phyloP scores from a whole-genome alignment of 2,797 vertebrate species.

The Muraenolepis orangiensis region DNA sequence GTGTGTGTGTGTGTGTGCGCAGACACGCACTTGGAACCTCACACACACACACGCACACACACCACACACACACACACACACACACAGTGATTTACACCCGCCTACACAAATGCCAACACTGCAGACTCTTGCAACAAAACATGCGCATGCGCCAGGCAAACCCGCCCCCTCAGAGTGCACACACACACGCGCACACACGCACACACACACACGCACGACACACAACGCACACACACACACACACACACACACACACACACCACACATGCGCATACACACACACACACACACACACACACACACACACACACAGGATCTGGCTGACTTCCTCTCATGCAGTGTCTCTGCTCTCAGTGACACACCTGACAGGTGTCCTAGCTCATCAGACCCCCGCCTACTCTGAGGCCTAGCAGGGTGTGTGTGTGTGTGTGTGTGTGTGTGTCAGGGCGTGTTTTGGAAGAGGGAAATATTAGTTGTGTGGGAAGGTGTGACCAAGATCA shows the following conservation, averaged over 20 bases:
- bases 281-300: background rate
- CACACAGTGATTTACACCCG: background rate
- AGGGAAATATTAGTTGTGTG: background rate
- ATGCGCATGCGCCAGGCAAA: background rate
- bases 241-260: background rate
- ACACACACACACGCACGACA: background rate
- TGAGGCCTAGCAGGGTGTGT: background rate
- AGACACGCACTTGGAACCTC: constrained; percentile 53
- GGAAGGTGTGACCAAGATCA: background rate
- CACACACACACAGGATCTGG: background rate
- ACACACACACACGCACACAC: constrained; percentile 8
- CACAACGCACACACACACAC: background rate
- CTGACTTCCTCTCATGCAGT: background rate
- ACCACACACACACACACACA: background rate
- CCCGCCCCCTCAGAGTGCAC: background rate
- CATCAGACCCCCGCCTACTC: background rate
- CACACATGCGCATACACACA: background rate
- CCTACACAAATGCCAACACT: background rate
- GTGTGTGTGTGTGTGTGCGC: background rate
- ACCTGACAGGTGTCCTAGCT: background rate
- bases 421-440: background rate
- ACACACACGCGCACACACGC: too few species aligned
- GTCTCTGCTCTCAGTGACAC: background rate
- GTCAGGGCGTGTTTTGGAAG: background rate
- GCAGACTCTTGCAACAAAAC: background rate